A percentile compares a stretch with the other conserved stretches of the same genome.
These are phyloP conservation scores for Biston stratarius DNA, from an alignment of 2,888 invertebrate genomes.

Conservation along the genomic window DNA sequence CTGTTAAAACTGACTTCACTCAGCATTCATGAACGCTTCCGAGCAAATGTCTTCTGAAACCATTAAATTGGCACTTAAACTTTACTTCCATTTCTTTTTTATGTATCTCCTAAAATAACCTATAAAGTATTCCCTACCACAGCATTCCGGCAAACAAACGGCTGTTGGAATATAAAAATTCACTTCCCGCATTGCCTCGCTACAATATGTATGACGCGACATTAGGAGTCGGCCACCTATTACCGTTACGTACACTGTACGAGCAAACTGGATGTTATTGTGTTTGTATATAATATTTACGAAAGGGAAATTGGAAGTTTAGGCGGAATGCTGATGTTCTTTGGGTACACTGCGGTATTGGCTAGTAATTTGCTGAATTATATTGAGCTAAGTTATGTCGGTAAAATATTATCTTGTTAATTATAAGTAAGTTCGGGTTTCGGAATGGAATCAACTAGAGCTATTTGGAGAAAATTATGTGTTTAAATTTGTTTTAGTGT, in stretches of 20 bases:
- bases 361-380: constrained; percentile 24
- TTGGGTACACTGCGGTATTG: constrained; percentile 21
- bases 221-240: constrained; percentile 56
- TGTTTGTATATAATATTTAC: constrained; percentile 51
- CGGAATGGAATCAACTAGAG: too few species aligned
- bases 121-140: constrained; percentile 34
- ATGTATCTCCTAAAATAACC: constrained; percentile 34
- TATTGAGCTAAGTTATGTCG: constrained; percentile 7
- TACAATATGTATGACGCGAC: constrained; percentile 55
- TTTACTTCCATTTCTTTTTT: constrained; percentile 35
- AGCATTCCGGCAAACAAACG: constrained; percentile 38
- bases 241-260: constrained; percentile 53
- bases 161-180: constrained; percentile 47
- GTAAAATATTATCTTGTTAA: neutral
- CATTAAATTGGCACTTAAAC: constrained; percentile 34
- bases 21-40: constrained; percentile 8
- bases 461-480: too few species aligned
- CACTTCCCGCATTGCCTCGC: constrained; percentile 49
- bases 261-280: constrained; percentile 45
- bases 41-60: constrained; percentile 16
- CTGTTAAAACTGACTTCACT: constrained; percentile 3
- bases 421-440: too few species aligned
- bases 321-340: constrained; percentile 29
- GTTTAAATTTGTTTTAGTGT: too few species aligned
- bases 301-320: constrained; percentile 32